Percentiles rank a stretch among this genome's conserved stretches.
Evolutionary conservation across 1,140 invertebrate species (phyloP).

Genomic region (Nilaparvata lugens): DNA sequence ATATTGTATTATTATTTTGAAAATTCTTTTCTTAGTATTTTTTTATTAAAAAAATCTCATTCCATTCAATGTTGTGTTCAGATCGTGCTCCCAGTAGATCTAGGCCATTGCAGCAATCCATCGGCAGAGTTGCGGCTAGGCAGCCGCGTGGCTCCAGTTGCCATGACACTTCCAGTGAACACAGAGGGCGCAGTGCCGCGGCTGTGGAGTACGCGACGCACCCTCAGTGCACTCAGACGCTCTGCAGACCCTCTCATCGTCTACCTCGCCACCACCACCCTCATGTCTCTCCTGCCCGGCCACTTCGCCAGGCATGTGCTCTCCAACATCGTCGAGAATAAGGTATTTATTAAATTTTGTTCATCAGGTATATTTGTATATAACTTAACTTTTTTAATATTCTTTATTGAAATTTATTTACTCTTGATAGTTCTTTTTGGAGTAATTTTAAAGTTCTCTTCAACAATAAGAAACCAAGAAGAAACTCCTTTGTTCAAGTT

Average conservation of each 20-base stretch:
- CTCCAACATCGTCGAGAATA: constrained; percentile 21
- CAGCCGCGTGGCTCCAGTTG: constrained; percentile 38
- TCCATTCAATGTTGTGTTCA: background rate
- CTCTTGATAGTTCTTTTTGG: no score
- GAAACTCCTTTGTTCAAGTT: no score
- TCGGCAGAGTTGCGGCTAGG: constrained; percentile 30
- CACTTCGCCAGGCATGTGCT: constrained; percentile 26
- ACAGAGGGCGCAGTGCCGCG: constrained; percentile 48
- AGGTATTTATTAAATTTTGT: no score
- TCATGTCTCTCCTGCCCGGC: constrained; percentile 32
- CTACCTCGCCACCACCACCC: constrained; percentile 38
- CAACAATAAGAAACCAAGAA: no score
- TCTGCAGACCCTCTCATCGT: constrained; percentile 43
- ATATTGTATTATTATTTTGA: no score
- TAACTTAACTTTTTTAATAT: no score
- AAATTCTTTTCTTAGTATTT: background rate
- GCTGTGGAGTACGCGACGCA: constrained; percentile 45
- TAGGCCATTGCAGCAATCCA: constrained; percentile 31
- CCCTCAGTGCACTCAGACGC: constrained; percentile 27
- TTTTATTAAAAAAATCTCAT: background rate
- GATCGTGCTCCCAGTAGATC: constrained; percentile 39
- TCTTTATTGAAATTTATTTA: no score
- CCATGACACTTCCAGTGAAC: constrained; percentile 40
- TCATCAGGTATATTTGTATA: no score
- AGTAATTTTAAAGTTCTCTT: no score